phyloP scores from a whole-genome alignment of 2,797 vertebrate genomes.

The Serranus cabrilla region DNA sequence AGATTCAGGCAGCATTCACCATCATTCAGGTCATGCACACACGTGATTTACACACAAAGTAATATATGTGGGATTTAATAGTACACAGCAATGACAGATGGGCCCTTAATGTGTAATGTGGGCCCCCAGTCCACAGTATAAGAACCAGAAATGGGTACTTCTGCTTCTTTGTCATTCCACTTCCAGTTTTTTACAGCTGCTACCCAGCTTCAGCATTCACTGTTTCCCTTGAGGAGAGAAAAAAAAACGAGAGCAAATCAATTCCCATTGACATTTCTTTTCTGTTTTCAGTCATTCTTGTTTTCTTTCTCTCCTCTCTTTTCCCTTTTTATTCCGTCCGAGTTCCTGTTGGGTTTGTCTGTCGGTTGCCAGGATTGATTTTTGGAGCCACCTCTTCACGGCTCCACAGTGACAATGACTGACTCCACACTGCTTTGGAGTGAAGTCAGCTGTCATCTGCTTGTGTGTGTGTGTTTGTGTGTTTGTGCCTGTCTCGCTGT shows the following conservation, averaged over 20 bases:
- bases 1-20: neutral
- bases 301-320: neutral
- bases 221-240: slow-evolving; percentile 8
- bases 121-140: neutral
- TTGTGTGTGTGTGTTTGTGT: neutral
- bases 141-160: slow-evolving; percentile 21
- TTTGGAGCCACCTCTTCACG: slow-evolving; percentile 17
- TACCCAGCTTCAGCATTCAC: slow-evolving; percentile 5
- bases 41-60: slow-evolving; percentile 13
- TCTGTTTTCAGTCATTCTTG: slow-evolving; percentile 11
- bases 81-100: neutral
- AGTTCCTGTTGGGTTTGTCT: slow-evolving; percentile 38
- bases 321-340: slow-evolving; percentile 3
- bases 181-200: slow-evolving; percentile 20
- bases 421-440: slow-evolving; percentile 18
- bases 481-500: neutral
- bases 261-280: slow-evolving; percentile 44
- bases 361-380: slow-evolving; percentile 43
- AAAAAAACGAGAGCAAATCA: slow-evolving; percentile 42
- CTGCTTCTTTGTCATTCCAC: neutral
- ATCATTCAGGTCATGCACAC: neutral
- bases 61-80: slow-evolving; percentile 11
- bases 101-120: neutral
- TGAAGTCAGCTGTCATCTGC: slow-evolving; percentile 17
- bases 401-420: slow-evolving; percentile 20